Conservation (phyloP, 2,888 invertebrate genomes). For the Teleogryllus oceanicus region DNA sequence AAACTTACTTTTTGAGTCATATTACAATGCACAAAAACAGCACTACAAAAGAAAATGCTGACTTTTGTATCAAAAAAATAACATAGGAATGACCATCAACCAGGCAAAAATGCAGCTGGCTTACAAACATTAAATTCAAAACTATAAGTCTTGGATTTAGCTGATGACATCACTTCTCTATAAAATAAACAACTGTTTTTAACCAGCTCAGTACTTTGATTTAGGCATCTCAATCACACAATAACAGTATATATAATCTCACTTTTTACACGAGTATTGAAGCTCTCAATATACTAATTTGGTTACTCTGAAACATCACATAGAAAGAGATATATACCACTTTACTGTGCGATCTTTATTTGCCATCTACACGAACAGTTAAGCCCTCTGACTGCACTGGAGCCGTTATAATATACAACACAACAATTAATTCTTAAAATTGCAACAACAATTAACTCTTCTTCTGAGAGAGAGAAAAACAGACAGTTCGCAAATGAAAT, state of each 20-base stretch:
- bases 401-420: background rate
- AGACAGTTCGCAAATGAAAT: background rate
- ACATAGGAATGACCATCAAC: background rate
- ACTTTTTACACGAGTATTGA: background rate
- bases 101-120: background rate
- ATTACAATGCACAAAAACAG: background rate
- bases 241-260: background rate
- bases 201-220: background rate
- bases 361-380: background rate
- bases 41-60: slow-evolving; percentile 1
- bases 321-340: background rate
- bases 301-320: background rate
- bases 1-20: background rate
- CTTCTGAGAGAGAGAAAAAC: background rate
- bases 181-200: background rate
- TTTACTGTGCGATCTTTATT: background rate
- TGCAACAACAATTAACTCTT: background rate
- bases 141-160: too few relatives aligned
- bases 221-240: background rate
- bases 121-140: background rate
- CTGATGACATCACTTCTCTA: background rate
- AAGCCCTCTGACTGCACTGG: background rate
- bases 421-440: background rate
- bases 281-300: background rate
- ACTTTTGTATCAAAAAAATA: background rate